A percentile compares a stretch with the other conserved stretches of the same genome.
Conservation (phyloP, 2,888 invertebrate genomes). For the Acanthococcus lagerstroemiae region DNA sequence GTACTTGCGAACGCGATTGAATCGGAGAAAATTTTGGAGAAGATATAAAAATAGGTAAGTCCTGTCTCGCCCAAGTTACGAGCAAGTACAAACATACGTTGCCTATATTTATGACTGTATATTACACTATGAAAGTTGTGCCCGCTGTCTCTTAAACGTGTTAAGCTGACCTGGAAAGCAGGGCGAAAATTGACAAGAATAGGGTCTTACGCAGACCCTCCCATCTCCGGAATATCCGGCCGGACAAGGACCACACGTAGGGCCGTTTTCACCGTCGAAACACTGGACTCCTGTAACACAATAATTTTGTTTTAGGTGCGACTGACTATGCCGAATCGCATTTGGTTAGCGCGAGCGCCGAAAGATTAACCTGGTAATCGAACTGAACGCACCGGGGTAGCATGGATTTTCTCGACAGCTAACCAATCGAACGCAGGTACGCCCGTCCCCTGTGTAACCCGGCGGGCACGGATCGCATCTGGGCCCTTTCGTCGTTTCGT, state of each 20-base stretch:
- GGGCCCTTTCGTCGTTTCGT: slow-evolving; percentile 45
- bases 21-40: no score
- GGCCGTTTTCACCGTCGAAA: slow-evolving; percentile 45
- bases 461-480: slow-evolving; percentile 66
- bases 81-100: no score
- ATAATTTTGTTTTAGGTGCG: no score
- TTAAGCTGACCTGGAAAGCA: slow-evolving; percentile 11
- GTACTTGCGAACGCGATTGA: no score
- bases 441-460: slow-evolving; percentile 47
- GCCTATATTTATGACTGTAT: no score
- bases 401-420: slow-evolving; percentile 23
- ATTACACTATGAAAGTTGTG: no score
- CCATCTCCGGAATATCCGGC: slow-evolving; percentile 49
- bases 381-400: slow-evolving; percentile 18
- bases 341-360: no score
- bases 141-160: no score
- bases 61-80: no score
- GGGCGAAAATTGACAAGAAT: slow-evolving; percentile 11
- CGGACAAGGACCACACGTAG: slow-evolving; percentile 67
- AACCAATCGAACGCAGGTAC: not conserved
- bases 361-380: no score
- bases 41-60: no score
- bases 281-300: slow-evolving; percentile 52
- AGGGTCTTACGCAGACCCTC: not conserved
- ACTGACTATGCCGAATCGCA: not conserved